Evolutionary conservation across 2,797 vertebrate genomes (phyloP).

Genomic region (Calcarius lapponicus): DNA sequence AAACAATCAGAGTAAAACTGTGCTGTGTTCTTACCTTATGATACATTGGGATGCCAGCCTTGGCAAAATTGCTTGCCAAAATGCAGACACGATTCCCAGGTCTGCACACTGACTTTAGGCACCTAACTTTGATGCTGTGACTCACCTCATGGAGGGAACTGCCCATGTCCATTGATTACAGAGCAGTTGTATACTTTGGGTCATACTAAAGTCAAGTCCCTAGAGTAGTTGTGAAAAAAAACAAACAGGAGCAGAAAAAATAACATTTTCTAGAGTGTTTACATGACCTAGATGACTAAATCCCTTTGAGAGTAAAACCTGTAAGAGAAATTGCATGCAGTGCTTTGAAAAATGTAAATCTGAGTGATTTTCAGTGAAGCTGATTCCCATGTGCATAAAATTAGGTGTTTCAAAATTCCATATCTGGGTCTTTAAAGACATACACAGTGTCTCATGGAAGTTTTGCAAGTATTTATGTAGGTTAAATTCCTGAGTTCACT

Average conservation of each 20-base stretch:
- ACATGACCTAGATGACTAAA: slow-evolving; percentile 1
- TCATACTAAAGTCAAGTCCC: background rate
- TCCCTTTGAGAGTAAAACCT: slow-evolving; percentile 7
- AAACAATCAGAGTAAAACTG: background rate
- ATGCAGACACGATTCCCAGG: background rate
- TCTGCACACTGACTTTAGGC: background rate
- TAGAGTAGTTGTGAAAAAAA: background rate
- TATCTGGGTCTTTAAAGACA: background rate
- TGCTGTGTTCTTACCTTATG: background rate
- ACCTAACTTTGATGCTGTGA: background rate
- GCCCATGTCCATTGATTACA: background rate
- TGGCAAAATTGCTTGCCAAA: background rate
- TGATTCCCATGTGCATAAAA: background rate
- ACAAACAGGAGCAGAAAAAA: background rate
- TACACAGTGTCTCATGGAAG: background rate
- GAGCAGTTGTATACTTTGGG: background rate
- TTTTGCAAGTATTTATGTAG: background rate
- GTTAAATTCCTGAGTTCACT: background rate
- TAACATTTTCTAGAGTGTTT: background rate
- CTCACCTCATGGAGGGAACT: background rate
- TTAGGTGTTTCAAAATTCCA: background rate
- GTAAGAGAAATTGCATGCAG: background rate
- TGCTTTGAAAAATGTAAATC: slow-evolving; percentile 3
- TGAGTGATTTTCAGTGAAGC: background rate
- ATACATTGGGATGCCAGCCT: background rate